phyloP scores from a whole-genome alignment of 2,888 invertebrate genomes.

The Philonicus albiceps region DNA sequence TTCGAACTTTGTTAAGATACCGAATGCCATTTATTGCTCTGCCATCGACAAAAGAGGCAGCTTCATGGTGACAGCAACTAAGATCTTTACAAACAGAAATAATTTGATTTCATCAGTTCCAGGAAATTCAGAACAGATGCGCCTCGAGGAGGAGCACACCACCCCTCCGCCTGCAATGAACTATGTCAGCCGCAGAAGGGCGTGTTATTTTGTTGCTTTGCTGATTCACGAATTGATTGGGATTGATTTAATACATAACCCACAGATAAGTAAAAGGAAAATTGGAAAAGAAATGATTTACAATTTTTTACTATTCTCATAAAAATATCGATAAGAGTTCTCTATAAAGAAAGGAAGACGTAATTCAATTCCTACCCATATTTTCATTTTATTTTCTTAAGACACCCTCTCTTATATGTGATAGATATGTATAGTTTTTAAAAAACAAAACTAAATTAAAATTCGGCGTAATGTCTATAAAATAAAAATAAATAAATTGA shows the following conservation, averaged over 20 bases:
- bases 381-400: neutral
- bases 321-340: neutral
- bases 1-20: neutral
- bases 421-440: too few relatives aligned
- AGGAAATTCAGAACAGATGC: constrained; percentile 44
- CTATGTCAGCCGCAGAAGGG: neutral
- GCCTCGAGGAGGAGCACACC: neutral
- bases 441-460: too few relatives aligned
- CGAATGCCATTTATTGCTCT: constrained; percentile 31
- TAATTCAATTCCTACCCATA: too few relatives aligned
- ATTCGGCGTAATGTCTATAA: too few relatives aligned
- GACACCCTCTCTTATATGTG: too few relatives aligned
- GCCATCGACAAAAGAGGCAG: constrained; percentile 5
- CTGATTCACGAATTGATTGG: neutral
- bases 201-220: neutral
- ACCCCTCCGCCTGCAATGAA: neutral
- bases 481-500: too few relatives aligned
- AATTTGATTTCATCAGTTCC: constrained; percentile 47
- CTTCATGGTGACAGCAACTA: constrained; percentile 23
- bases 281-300: neutral
- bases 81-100: constrained; percentile 46
- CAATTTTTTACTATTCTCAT: neutral
- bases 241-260: neutral
- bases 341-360: too few relatives aligned
- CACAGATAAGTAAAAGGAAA: neutral